Evolutionary conservation across 2,797 vertebrate genomes (phyloP), one percentile per base, ranked within the genome.

Genomic region (Lepilemur septentrionalis): DNA sequence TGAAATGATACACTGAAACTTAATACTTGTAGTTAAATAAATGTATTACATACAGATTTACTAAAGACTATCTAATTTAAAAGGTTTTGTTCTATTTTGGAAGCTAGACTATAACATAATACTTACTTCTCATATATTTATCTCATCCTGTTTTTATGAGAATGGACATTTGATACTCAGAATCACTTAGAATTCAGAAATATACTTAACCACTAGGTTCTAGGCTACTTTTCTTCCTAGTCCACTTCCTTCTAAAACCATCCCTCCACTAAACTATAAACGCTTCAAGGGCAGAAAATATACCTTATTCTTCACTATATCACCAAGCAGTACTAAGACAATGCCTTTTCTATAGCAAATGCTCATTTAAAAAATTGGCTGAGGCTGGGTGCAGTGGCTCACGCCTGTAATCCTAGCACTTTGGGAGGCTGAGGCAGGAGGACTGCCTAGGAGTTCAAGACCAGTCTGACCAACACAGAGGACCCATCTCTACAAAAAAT

Each of bases 71-170:
- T 86, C 92, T 80, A 32, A 80, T 35, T 35, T 82, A 69, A 86
- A 89, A 83, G 46, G 0, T 15, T 81, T 75, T 57, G 50, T 87
- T 91, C 78, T 50, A 52, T 85, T 94, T 96, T 94, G 48, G 43
- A 80, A 95, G 67, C 57, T 72, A n/a, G 61, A 87, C 28, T 57
- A 43, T 15, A 57, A 35, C 7, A 25, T 89, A 75, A 59, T 11
- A 80, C 52, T 15, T 32, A 25, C 14, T 63, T 12, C 15, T 35
- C 46, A 52, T 18, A 48, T 70, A 81, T 61, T 59, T 55, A 30
- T 43, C 70, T 92, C 80, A 89, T 75, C 57, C 50, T 76, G 52
- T 32, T 55, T 89, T 35, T 75, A 11, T 50, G 46, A 90, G 55
- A 85, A 65, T 25, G 18, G n/a, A 8, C 41, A 82, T 41, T 32